Percentiles rank a stretch among this genome's conserved stretches.
Evolutionary conservation across 2,888 invertebrate genomes (phyloP).

Genomic region (Drosophila borealis): DNA sequence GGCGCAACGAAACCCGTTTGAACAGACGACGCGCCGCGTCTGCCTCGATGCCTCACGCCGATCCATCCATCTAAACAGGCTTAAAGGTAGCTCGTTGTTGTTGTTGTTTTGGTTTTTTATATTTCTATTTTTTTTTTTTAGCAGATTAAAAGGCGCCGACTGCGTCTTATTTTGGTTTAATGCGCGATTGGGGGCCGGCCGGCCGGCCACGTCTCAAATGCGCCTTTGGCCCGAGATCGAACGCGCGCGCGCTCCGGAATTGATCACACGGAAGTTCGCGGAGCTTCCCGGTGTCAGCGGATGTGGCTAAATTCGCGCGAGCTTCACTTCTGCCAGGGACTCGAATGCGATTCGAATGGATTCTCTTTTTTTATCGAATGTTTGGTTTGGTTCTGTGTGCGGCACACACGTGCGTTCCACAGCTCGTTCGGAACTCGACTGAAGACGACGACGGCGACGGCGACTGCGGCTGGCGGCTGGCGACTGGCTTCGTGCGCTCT

Average conservation of each 20-base stretch:
- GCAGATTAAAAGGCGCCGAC: constrained; percentile 73
- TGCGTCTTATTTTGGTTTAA: constrained; percentile 45
- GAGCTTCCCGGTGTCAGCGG: constrained; percentile 15
- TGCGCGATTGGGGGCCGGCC: constrained; percentile 66
- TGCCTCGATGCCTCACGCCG: constrained; percentile 67
- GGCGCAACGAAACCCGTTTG: constrained; percentile 70
- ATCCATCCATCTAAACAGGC: constrained; percentile 75
- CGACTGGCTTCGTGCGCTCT: constrained; percentile 38
- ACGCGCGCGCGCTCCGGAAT: constrained; percentile 16
- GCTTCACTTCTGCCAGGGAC: neutral
- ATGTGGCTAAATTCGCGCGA: constrained; percentile 2
- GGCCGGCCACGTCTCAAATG: constrained; percentile 69
- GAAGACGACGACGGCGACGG: constrained; percentile 44
- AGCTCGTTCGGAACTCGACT: constrained; percentile 82
- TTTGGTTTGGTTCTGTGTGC: constrained; percentile 25
- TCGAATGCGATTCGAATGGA: constrained; percentile 2
- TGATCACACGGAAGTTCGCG: constrained; percentile 35
- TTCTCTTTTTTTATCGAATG: neutral
- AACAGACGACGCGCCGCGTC: constrained; percentile 63
- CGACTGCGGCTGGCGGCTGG: constrained; percentile 16
- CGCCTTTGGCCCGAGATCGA: constrained; percentile 15
- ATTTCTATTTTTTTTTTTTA: neutral
- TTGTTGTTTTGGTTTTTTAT: constrained; percentile 4
- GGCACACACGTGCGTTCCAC: constrained; percentile 75
- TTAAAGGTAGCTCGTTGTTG: constrained; percentile 49